phyloP scores from a whole-genome alignment of 2,113 vertebrate genomes.

The Otis tarda region DNA sequence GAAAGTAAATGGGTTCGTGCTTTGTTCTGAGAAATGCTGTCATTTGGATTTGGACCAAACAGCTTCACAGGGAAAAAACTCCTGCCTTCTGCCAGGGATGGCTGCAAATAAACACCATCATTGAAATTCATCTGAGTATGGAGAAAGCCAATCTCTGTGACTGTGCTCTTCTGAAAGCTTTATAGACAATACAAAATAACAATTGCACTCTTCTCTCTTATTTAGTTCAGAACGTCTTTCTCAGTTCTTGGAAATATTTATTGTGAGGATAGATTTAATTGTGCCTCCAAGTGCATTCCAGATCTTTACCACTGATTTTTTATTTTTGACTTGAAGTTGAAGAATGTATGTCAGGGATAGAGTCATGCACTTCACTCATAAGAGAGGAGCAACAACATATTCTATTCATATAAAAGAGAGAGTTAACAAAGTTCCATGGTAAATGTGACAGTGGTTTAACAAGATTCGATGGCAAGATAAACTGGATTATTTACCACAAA shows the following conservation, averaged over 20 bases:
- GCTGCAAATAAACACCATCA: neutral
- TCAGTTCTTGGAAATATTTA: neutral
- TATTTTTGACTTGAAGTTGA: neutral
- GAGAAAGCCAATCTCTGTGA: neutral
- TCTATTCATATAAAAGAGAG: too few relatives aligned
- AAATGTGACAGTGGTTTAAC: too few relatives aligned
- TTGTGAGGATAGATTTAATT: neutral
- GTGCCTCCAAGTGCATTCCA: neutral
- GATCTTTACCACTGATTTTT: neutral
- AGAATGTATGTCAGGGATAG: neutral
- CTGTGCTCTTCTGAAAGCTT: neutral
- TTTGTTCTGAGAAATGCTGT: conserved; percentile 9
- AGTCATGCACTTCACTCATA: too few relatives aligned
- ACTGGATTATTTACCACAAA: too few relatives aligned
- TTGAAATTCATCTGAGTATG: neutral
- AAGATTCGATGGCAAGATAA: too few relatives aligned
- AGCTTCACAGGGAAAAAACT: conserved; percentile 6
- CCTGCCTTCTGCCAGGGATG: neutral
- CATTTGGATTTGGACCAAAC: conserved; percentile 21
- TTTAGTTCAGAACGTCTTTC: neutral
- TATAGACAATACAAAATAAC: neutral
- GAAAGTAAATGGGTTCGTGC: neutral
- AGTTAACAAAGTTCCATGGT: too few relatives aligned
- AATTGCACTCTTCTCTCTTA: neutral
- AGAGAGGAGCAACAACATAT: too few relatives aligned